Percentiles rank a stretch among this genome's conserved stretches.
Evolutionary conservation across 2,888 invertebrate species (phyloP).

Genomic region (Metopia argyrocephala): DNA sequence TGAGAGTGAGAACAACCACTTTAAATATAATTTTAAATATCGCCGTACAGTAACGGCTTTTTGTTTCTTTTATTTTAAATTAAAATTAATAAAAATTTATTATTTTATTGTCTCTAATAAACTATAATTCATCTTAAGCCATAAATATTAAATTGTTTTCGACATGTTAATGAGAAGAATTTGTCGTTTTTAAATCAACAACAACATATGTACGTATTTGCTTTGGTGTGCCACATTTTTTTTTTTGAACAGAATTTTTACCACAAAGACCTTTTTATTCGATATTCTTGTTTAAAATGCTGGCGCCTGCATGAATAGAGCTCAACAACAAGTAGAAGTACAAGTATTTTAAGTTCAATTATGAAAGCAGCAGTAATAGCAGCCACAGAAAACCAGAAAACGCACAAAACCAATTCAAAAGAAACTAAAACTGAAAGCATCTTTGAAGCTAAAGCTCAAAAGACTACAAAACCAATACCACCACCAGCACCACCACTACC

Average conservation of each 20-base stretch:
- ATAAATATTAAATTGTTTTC: too few relatives aligned
- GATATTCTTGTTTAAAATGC: conserved; percentile 35
- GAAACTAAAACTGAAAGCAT: conserved; percentile 16
- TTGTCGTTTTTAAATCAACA: conserved; percentile 35
- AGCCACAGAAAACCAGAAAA: neutral
- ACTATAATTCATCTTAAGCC: too few relatives aligned
- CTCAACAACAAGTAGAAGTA: neutral
- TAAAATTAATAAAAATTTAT: conserved; percentile 57
- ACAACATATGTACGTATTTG: neutral
- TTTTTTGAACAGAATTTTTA: neutral
- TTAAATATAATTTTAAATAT: neutral
- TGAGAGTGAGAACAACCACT: neutral
- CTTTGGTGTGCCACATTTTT: neutral
- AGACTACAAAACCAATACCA: conserved; percentile 24
- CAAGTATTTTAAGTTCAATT: conserved; percentile 47
- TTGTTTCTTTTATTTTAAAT: conserved; percentile 29
- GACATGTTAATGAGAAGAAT: conserved; percentile 14
- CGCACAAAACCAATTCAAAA: neutral
- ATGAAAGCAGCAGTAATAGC: conserved; percentile 35
- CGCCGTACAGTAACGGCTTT: too few relatives aligned
- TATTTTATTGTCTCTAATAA: conserved; percentile 17
- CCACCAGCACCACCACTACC: neutral
- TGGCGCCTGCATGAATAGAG: conserved; percentile 54
- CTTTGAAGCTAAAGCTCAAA: conserved; percentile 42
- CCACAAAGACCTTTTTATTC: neutral